phyloP scores from a whole-genome alignment of 2,113 vertebrate genomes.

The Drymodes brunneopygia region DNA sequence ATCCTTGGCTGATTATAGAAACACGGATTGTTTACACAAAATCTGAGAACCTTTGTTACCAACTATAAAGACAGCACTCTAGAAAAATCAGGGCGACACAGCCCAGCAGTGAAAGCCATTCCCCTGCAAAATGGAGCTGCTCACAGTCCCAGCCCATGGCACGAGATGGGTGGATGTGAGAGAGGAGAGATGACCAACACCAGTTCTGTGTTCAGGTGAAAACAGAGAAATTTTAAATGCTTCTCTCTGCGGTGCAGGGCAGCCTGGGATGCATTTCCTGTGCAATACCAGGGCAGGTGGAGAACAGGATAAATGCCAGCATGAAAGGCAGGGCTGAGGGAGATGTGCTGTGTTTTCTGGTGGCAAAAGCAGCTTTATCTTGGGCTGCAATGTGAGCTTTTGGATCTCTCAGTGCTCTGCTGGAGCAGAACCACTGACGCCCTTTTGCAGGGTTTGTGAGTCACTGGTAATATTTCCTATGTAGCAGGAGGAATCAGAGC shows the following conservation, averaged over 20 bases:
- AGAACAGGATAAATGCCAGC: neutral
- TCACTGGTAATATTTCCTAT: neutral
- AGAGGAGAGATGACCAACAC: neutral
- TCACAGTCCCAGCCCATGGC: neutral
- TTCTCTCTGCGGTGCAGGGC: neutral
- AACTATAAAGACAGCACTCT: no score
- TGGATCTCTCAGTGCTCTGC: neutral
- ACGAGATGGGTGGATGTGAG: neutral
- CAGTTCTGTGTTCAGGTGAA: neutral
- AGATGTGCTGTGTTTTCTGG: neutral
- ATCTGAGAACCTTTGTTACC: no score
- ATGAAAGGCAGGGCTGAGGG: neutral
- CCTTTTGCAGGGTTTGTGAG: neutral
- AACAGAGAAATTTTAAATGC: neutral
- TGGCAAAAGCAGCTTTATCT: neutral
- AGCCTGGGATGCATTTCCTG: neutral
- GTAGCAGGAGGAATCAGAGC: neutral
- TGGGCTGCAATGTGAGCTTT: neutral
- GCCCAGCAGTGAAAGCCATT: neutral
- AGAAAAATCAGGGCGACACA: no score
- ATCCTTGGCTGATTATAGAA: no score
- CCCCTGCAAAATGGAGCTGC: neutral
- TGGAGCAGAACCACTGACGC: neutral
- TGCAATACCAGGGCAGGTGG: neutral
- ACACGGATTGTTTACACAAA: no score